phyloP scores from a whole-genome alignment of 2,113 vertebrate genomes.

The Anser brachyrhynchus region DNA sequence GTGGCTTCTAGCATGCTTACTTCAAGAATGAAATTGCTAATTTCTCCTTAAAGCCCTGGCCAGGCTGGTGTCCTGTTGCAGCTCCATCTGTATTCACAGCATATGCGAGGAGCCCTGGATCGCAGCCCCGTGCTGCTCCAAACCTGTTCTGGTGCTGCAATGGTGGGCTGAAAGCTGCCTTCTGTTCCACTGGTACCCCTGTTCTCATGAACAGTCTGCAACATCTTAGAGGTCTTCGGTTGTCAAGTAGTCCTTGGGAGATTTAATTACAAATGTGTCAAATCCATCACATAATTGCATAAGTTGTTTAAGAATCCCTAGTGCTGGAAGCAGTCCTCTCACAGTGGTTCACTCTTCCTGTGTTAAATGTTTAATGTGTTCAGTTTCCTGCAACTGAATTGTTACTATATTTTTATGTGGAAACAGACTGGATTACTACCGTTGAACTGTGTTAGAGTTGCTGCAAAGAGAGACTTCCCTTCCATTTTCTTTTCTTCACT shows the following conservation, averaged over 20 bases:
- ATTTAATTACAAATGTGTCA: background rate
- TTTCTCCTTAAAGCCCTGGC: background rate
- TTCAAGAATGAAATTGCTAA: background rate
- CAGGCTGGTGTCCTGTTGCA: background rate
- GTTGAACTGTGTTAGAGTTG: background rate
- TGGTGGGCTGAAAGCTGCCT: background rate
- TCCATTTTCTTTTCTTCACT: background rate
- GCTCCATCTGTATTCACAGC: background rate
- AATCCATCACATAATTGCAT: background rate
- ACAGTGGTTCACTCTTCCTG: background rate
- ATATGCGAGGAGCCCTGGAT: rapidly evolving
- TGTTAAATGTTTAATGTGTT: background rate
- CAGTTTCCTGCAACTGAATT: background rate
- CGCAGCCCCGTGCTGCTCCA: background rate
- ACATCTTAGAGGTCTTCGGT: background rate
- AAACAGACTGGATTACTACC: background rate
- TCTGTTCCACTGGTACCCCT: background rate
- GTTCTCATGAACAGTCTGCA: background rate
- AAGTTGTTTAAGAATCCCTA: background rate
- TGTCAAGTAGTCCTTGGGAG: background rate
- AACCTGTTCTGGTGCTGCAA: background rate
- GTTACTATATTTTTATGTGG: background rate
- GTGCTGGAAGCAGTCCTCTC: background rate
- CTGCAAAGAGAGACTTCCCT: background rate
- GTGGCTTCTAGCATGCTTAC: background rate